phyloP scores from a whole-genome alignment of 1,140 invertebrate genomes.

The Drosophila kepulauana region DNA sequence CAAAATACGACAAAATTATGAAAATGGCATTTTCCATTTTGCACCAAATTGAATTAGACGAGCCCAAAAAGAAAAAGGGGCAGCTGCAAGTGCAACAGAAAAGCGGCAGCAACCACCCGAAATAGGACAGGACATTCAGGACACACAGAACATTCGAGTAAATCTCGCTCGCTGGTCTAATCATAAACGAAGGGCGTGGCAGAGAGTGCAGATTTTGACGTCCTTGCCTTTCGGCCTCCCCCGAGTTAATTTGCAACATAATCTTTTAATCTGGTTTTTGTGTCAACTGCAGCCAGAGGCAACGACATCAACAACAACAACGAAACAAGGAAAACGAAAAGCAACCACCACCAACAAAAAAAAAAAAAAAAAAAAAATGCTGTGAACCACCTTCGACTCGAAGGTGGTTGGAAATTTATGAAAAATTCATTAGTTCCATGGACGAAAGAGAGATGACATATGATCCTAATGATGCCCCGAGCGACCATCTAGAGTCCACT shows the following conservation, averaged over 20 bases:
- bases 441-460: conserved; percentile 58
- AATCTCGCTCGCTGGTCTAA: conserved; percentile 22
- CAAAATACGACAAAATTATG: conserved; percentile 26
- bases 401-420: conserved; percentile 66
- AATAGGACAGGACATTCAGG: neutral
- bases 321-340: conserved; percentile 12
- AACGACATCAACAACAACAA: conserved; percentile 10
- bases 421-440: conserved; percentile 77
- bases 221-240: conserved; percentile 50
- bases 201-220: conserved; percentile 23
- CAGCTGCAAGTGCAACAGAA: conserved; percentile 75
- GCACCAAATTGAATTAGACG: conserved; percentile 78
- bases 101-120: conserved; percentile 50
- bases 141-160: neutral
- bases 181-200: conserved; percentile 39
- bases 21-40: conserved; percentile 63
- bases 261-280: conserved; percentile 82
- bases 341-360: conserved; percentile 33
- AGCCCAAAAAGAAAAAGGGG: neutral
- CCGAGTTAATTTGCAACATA: conserved; percentile 80
- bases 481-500: conserved; percentile 53
- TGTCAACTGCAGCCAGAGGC: conserved; percentile 70
- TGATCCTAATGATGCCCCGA: conserved; percentile 72
- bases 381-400: conserved; percentile 16
- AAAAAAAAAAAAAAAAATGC: neutral